Base-by-base conservation (phyloP, 2,113 vertebrate species). In the Psephotus haematonotus region DNA sequence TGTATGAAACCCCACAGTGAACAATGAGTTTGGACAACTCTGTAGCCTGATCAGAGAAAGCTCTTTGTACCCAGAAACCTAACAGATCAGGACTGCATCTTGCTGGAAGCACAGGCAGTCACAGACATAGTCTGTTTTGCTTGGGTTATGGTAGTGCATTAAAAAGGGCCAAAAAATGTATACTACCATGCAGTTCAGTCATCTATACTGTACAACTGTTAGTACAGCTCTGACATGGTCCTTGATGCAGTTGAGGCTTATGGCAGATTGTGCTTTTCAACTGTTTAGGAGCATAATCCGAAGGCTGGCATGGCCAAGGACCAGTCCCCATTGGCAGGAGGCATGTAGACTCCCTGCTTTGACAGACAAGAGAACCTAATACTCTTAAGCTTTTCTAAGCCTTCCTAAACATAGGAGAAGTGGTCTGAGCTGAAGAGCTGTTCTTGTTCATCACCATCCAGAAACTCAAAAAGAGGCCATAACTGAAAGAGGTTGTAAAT, bases 81-180 rank as follows among this genome's bases (percentile, higher is more conserved):
- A 18, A 75, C 5, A 63, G 43, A 25, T 7, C 5, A 52, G 20
- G 28, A 44, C 49, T 14, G 27, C 4, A 3, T 59, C 10, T 11
- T 0, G 0, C 59, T 53, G 68, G 20, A 20, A 64, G n/a, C 0
- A 0, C 29, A 2, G 5, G 31, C 65, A 74, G 19, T 64, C 79
- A 82, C 31, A 84, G 49, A 35, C 43, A 55, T 11, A 57, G 47
- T 52, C 20, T 76, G 10, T 29, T 10, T 86, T 72, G 27, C n/a
- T 23, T 64, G 64, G 63, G 23, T 86, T 62, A 22, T 16, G 10
- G n/a, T 5, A 82, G 16, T 39, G 16, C 24, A 14, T 43, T 68
- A 44, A 47, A 94, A 89, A 72, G 63, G 28, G 8, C 13, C 22
- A 59, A 68, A 50, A 89, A 59, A 49, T 29, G 7, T 24, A 44